Base-by-base conservation (phyloP, 92 coral and sea anemone species). In the Blastomussa wellsi region DNA sequence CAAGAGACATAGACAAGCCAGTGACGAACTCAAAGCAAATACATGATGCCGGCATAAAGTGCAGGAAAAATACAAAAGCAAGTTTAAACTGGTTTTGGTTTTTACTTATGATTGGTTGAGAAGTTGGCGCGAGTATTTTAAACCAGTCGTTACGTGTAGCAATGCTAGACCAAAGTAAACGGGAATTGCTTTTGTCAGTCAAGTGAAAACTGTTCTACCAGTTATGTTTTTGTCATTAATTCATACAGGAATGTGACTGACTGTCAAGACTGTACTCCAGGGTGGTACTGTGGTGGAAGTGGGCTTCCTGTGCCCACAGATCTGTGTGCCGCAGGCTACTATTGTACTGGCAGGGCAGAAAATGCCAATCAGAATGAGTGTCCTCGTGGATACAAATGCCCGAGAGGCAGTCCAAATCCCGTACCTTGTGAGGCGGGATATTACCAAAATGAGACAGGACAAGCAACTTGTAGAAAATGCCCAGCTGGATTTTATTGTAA, bases 241-340 rank as follows among this genome's bases (percentile, higher is more conserved):
- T 49, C 68, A 14, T 22, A 59, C 74, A 94, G 99, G 85, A 96
- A 96, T 79, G 77, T 82, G 65, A 91, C 99, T 36, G 99, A 96
- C 67, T 96, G 99, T 79, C 94, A 88, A 76, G 88, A 84, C 84
- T 96, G 99, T 79, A 89, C 91, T n/a, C 86, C 93, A 42, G 99
- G 99, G 0, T 96, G 97, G 97, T 96, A 85, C 82, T 96, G 99
- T 76, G 98, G 92, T 55, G 95, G 94, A n/a, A 83, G 88, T 55
- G 99, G 99, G 35, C 92, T 94, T 20, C 82, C 84, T n/a, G 89
- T 60, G n/a, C 99, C 99, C 32, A 84, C 92, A 29, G 92, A 79
- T 9, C 83, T 81, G 52, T 96, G 99, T 65, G 74, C 77, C 22
- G 92, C 81, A 26, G 99, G 99, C 6, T 96, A 94, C 89, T 96